Percentiles rank a stretch among this genome's conserved stretches.
Evolutionary conservation across 2,113 vertebrate species (phyloP).

Genomic region (Leptodactylus fuscus): DNA sequence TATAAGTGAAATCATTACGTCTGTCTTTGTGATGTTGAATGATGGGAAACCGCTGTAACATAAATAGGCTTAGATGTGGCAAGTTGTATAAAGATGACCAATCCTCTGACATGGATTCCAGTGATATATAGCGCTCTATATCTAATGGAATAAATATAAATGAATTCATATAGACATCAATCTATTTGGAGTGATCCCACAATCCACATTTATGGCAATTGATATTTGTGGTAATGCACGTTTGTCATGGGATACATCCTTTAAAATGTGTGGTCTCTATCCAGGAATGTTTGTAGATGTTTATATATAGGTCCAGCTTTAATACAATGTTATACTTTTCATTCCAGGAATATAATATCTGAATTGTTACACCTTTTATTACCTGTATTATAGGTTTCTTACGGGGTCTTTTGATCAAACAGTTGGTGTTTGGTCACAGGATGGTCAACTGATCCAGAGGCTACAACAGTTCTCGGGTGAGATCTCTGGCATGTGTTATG

Average conservation of each 20-base stretch:
- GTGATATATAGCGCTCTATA: not conserved
- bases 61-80: not conserved
- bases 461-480: conserved; percentile 59
- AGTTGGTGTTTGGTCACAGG: conserved; percentile 65
- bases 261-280: too few relatives aligned
- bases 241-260: not conserved
- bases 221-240: too few relatives aligned
- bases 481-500: conserved; percentile 65
- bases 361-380: too few relatives aligned
- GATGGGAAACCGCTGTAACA: not conserved
- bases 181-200: too few relatives aligned
- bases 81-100: not conserved
- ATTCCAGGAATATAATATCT: too few relatives aligned
- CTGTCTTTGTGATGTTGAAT: not conserved
- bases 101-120: not conserved
- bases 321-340: not conserved
- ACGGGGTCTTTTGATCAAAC: conserved; percentile 66
- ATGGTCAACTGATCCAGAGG: conserved; percentile 65
- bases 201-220: too few relatives aligned
- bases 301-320: not conserved
- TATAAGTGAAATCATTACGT: not conserved
- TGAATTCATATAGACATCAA: too few relatives aligned
- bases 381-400: conserved; percentile 56
- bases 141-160: not conserved
- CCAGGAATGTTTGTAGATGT: too few relatives aligned